These are phyloP conservation scores for Metopia argyrocephala DNA, from an alignment of 2,888 invertebrate species.

Conservation along the genomic window DNA sequence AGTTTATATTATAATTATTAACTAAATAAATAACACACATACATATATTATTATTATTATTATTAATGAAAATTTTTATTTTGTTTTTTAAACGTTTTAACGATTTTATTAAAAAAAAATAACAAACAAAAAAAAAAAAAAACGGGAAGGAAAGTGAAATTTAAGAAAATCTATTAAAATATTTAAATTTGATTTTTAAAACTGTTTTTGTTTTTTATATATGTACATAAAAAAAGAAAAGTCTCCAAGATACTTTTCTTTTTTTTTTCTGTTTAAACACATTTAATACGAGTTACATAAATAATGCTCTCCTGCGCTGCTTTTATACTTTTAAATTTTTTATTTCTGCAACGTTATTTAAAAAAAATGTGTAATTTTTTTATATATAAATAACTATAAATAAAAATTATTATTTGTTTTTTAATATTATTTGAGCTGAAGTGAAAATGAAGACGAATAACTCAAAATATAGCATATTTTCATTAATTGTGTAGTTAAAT, in stretches of 20 bases:
- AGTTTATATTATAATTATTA: slow-evolving; percentile 53
- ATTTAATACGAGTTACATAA: too few species aligned
- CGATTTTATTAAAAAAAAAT: slow-evolving; percentile 37
- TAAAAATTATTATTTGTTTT: slow-evolving; percentile 40
- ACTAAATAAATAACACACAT: slow-evolving; percentile 42
- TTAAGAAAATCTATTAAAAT: too few species aligned
- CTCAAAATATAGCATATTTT: slow-evolving; percentile 29
- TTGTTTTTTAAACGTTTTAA: slow-evolving; percentile 46
- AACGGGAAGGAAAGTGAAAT: too few species aligned
- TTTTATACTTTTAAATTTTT: neutral
- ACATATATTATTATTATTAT: slow-evolving; percentile 22
- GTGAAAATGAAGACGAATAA: neutral
- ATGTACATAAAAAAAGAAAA: too few species aligned
- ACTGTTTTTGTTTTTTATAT: neutral
- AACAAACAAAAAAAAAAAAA: slow-evolving; percentile 27
- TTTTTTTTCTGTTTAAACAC: too few species aligned
- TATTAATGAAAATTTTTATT: neutral
- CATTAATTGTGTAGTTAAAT: slow-evolving; percentile 57
- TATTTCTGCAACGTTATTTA: neutral
- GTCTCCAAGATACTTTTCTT: neutral
- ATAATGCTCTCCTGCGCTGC: neutral
- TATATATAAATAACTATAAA: neutral
- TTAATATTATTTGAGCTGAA: neutral
- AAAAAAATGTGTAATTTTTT: slow-evolving; percentile 39
- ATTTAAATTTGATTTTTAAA: neutral